Base-by-base conservation (phyloP, 2,797 vertebrate species). In the Periparus ater region DNA sequence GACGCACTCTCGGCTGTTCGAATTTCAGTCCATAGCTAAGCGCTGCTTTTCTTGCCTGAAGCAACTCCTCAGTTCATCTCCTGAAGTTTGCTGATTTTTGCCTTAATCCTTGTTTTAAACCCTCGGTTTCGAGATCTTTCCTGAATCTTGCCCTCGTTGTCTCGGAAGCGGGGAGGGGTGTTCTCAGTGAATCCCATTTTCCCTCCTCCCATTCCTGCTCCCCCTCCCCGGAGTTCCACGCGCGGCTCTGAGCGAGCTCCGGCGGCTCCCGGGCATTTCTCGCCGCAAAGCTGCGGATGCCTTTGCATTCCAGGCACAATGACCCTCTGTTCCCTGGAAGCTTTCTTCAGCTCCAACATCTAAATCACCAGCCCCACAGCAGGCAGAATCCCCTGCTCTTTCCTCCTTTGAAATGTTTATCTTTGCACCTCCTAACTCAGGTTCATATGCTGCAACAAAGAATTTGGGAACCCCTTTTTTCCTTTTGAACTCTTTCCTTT, bases 221-320 rank as follows among this genome's bases (percentile, higher is more conserved):
- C 97, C 93, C n/a, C 80, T 53, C 72, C 87, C 92, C n/a, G 97
- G 89, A 76, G 94, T 75, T 89, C 73, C 95, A 79, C 65, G 95
- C 78, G 94, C 93, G 70, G 89, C 77, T 66, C 60, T 54, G 45
- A 94, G 95, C 42, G 79, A 57, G 44, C 57, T 96, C 91, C 34
- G 70, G 30, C 88, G 51, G 60, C 95, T 96, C 91, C 97, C 91
- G 53, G 55, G 86, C 19, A 48, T 78, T 75, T 90, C 92, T 68
- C 60, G 27, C 61, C 17, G 61, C 92, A 87, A 80, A 77, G 77
- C 68, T 16, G 72, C 54, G 51, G 93, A 80, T 81, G 98, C 97
- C 91, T 93, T 80, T 88, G 96, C 85, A 58, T 74, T 96, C 97
- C 97, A 97, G 80, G 97, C 93, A 86, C 96, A 96, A 54, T 71